Evolutionary conservation across 2,113 vertebrate species (phyloP).

Genomic region (Myotis lucifugus): DNA sequence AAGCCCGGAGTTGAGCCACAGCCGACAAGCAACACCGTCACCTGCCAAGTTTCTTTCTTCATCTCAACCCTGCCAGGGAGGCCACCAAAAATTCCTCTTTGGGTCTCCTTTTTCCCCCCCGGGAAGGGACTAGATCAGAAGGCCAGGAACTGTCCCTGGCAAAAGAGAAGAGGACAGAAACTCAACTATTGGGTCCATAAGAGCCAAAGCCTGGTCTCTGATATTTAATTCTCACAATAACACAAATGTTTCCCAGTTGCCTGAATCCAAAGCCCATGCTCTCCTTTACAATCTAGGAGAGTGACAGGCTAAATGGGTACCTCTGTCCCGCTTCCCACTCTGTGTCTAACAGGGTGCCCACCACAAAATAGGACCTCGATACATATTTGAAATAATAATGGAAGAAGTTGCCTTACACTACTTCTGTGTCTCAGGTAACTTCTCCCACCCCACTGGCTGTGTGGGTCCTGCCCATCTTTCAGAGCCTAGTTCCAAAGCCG

Average conservation of each 20-base stretch:
- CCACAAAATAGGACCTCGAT: background rate
- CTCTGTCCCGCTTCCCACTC: background rate
- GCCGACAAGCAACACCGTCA: background rate
- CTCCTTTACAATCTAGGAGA: background rate
- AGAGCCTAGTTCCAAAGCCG: background rate
- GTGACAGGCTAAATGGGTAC: background rate
- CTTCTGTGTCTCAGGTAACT: background rate
- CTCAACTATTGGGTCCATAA: background rate
- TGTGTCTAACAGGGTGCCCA: background rate
- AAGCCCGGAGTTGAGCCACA: background rate
- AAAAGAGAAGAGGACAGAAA: background rate
- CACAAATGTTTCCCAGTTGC: background rate
- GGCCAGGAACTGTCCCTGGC: background rate
- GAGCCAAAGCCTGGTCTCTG: background rate
- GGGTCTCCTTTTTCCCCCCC: background rate
- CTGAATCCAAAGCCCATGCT: background rate
- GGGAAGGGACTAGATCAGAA: background rate
- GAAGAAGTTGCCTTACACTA: background rate
- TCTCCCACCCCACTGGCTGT: background rate
- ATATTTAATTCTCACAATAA: background rate
- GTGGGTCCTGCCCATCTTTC: no score
- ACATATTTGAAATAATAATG: background rate
- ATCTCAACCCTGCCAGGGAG: background rate
- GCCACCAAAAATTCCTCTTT: background rate
- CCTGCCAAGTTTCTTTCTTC: background rate